phyloP scores from a whole-genome alignment of 37 sponge, comb jelly and placozoan species.

The Agelas oroides region DNA sequence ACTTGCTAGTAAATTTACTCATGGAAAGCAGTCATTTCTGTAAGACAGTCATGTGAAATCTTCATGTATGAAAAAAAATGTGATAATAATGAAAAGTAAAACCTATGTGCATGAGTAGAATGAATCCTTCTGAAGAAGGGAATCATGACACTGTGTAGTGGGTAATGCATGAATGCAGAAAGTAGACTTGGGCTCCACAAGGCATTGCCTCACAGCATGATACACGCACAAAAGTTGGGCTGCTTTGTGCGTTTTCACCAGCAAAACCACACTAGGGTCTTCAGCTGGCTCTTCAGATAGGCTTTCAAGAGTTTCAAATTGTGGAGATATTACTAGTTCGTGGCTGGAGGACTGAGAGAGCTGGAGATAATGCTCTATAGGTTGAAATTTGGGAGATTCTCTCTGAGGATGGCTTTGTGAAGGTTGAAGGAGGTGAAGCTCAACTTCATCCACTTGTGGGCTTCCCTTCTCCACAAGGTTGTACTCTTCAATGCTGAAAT shows the following conservation, averaged over 20 bases:
- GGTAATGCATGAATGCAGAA: background rate
- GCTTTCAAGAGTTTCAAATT: background rate
- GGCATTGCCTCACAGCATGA: background rate
- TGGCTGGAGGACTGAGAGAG: background rate
- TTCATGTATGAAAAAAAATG: no score
- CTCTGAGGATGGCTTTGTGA: background rate
- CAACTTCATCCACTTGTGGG: background rate
- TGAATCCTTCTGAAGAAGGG: background rate
- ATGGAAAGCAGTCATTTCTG: constrained; percentile 8
- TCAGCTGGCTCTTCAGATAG: background rate
- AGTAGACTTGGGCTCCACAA: background rate
- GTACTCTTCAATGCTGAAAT: background rate
- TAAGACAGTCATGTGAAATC: no score
- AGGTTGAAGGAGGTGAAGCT: background rate
- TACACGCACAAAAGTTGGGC: background rate
- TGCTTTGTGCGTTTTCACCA: background rate
- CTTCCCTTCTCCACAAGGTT: background rate
- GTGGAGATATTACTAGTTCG: background rate
- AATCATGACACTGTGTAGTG: background rate
- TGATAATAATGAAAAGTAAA: no score
- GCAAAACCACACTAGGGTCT: background rate
- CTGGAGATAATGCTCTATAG: background rate
- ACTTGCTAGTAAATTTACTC: constrained; percentile 68
- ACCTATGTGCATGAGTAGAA: background rate
- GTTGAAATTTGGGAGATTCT: background rate